phyloP scores from a whole-genome alignment of 2,888 invertebrate genomes.

The Reticulitermes lucifugus region DNA sequence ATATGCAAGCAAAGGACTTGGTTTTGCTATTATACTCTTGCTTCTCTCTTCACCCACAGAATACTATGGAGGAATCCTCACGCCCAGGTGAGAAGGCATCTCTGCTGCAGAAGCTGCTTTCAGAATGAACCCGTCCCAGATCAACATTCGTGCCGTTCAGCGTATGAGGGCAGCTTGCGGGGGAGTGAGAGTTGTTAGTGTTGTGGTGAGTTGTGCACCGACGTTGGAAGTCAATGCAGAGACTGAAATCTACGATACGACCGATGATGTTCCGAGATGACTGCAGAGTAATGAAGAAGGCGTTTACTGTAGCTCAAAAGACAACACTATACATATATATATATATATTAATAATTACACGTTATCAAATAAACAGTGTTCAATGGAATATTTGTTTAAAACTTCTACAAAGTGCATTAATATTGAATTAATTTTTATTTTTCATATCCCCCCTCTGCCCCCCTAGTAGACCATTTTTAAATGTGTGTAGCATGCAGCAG shows the following conservation, averaged over 20 bases:
- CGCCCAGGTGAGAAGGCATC: constrained; percentile 83
- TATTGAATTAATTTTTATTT: constrained; percentile 51
- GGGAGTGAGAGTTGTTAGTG: not conserved
- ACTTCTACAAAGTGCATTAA: constrained; percentile 53
- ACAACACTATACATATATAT: constrained; percentile 44
- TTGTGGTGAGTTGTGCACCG: not conserved
- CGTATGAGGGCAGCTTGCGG: constrained; percentile 14
- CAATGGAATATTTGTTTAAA: constrained; percentile 46
- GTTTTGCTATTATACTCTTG: not conserved
- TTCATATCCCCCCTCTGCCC: constrained; percentile 36
- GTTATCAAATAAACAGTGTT: constrained; percentile 44
- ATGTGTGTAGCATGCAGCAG: constrained; percentile 43
- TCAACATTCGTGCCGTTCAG: not conserved
- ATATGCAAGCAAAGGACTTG: too few relatives aligned
- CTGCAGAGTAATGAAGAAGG: not conserved
- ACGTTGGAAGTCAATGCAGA: not conserved
- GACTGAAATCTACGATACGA: constrained; percentile 2
- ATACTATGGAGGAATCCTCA: constrained; percentile 77
- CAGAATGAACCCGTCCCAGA: constrained; percentile 71
- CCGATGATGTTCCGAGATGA: not conserved
- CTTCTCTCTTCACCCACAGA: constrained; percentile 65
- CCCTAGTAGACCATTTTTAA: constrained; percentile 37
- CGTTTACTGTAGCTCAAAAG: constrained; percentile 49
- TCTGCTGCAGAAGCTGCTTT: constrained; percentile 86
- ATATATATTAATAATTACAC: constrained; percentile 38